phyloP scores from a whole-genome alignment of 2,888 invertebrate genomes.

The Pogonocherus hispidulus region DNA sequence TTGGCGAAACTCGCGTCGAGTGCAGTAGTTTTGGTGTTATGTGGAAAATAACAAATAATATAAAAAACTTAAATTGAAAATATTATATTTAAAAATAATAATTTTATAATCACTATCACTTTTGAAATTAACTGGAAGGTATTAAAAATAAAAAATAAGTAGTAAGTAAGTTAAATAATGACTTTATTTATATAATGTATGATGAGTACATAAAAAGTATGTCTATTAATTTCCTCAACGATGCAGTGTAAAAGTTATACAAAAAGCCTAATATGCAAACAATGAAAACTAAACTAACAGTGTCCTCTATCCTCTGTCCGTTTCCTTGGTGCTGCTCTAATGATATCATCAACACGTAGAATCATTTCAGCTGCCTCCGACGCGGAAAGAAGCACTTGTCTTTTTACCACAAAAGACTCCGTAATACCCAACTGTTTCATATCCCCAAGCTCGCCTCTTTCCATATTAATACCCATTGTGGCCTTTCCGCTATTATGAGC shows the following conservation, averaged over 20 bases:
- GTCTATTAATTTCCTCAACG: constrained; percentile 27
- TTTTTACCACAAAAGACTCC: constrained; percentile 97
- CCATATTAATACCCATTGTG: constrained; percentile 91
- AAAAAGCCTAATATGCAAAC: constrained; percentile 39
- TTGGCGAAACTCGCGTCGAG: too few species aligned
- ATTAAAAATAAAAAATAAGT: too few species aligned
- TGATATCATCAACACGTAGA: constrained; percentile 96
- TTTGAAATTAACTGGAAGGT: too few species aligned
- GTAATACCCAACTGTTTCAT: constrained; percentile 94
- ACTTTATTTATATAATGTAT: constrained; percentile 40
- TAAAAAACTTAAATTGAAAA: too few species aligned
- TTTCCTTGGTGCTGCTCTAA: constrained; percentile 90
- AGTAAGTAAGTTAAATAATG: constrained; percentile 20
- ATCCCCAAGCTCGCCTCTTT: constrained; percentile 87
- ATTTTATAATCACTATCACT: too few species aligned
- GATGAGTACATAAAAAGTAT: constrained; percentile 39
- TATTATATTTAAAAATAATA: too few species aligned
- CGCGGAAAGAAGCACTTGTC: constrained; percentile 94
- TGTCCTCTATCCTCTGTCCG: constrained; percentile 89
- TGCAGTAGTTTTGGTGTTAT: too few species aligned
- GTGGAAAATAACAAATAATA: too few species aligned
- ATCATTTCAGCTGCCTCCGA: constrained; percentile 99
- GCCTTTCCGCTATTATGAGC: constrained; percentile 83
- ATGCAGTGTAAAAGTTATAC: constrained; percentile 38
- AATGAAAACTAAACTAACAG: constrained; percentile 73